Base-by-base conservation (phyloP, 1,140 invertebrate species). In the Papilio glaucus region DNA sequence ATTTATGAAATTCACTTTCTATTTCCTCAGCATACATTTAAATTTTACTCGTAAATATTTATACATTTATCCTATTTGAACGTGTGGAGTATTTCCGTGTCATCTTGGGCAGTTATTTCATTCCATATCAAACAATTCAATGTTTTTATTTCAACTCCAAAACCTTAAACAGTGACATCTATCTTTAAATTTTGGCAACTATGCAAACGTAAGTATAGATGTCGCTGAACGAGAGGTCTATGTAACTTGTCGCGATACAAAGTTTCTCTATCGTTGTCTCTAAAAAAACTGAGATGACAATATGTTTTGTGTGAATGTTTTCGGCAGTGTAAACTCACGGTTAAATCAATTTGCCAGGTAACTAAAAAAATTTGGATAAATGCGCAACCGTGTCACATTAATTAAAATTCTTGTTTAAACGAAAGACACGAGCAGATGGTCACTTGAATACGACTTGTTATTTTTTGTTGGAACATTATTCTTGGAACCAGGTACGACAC, bases 341-440 rank as follows among this genome's bases (percentile, higher is more conserved):
- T 33, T 33, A 3, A 6, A 24, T 53, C 21, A 53, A 24, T 12
- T 4, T 53, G 8, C 8, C 21, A 24, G 49, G 49, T 53, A 49
- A 49, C 6, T 18, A 45, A 13, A 53, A 24, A 53, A 53, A 53
- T 12, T 49, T 24, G 12, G 49, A 24, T 18, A 53, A 21, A 53
- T 53, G 49, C 9, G 49, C 8, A 53, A 53, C 49, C 49, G 49
- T 53, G 49, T 53, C 49, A 53, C 24, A 53, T 49, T 18, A 49
- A 49, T 49, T 49, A 49, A 49, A 9, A 24, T 53, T 53, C 49
- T 53, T 53, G 42, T 49, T 49, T 49, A 49, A 49, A 53, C 49
- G 4, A 53, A 53, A 49, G 13, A 24, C 8, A 53, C 24, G 2
- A 53, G 49, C 9, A 53, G 12, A 53, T 24, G 10, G 29, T 33